Evolutionary conservation across 2,888 invertebrate genomes (phyloP).

Genomic region (Drosophila emarginata): DNA sequence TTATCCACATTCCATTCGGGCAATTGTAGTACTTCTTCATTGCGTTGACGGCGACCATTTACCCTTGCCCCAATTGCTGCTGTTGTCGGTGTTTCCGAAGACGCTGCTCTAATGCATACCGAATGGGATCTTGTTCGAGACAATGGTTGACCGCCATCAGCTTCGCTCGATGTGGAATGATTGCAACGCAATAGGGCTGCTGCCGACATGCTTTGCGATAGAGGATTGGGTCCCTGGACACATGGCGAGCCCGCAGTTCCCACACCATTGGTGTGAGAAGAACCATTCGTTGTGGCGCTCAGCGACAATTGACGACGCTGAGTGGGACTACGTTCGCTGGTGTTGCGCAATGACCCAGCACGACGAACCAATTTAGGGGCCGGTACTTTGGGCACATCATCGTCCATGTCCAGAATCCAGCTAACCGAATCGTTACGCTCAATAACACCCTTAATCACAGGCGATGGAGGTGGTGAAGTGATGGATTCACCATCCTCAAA

Average conservation of each 20-base stretch:
- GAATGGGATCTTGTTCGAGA: slow-evolving; percentile 83
- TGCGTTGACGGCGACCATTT: slow-evolving; percentile 54
- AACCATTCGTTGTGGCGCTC: slow-evolving; percentile 39
- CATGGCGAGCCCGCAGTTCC: too few species aligned
- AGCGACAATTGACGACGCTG: slow-evolving; percentile 82
- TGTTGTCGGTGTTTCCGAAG: slow-evolving; percentile 28
- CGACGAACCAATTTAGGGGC: slow-evolving; percentile 88
- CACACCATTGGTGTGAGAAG: slow-evolving; percentile 32
- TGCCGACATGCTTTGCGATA: slow-evolving; percentile 84
- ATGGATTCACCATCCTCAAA: slow-evolving; percentile 49
- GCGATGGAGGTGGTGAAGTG: slow-evolving; percentile 86
- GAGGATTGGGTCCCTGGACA: slow-evolving; percentile 70
- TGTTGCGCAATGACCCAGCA: slow-evolving; percentile 86
- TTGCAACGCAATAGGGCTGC: slow-evolving; percentile 81
- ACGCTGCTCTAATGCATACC: slow-evolving; percentile 78
- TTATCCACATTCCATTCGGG: slow-evolving; percentile 51
- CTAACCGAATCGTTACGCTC: slow-evolving; percentile 94
- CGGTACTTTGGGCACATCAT: slow-evolving; percentile 88
- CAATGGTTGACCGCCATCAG: slow-evolving; percentile 79
- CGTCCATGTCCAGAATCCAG: slow-evolving; percentile 91
- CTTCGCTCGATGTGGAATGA: slow-evolving; percentile 44
- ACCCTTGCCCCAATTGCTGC: slow-evolving; percentile 13
- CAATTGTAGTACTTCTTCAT: not conserved
- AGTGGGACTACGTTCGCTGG: slow-evolving; percentile 79
- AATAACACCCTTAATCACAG: slow-evolving; percentile 91